Percentiles rank a stretch among this genome's conserved stretches.
Evolutionary conservation across 1,140 invertebrate species (phyloP).

Genomic region (Nymphalis io): DNA sequence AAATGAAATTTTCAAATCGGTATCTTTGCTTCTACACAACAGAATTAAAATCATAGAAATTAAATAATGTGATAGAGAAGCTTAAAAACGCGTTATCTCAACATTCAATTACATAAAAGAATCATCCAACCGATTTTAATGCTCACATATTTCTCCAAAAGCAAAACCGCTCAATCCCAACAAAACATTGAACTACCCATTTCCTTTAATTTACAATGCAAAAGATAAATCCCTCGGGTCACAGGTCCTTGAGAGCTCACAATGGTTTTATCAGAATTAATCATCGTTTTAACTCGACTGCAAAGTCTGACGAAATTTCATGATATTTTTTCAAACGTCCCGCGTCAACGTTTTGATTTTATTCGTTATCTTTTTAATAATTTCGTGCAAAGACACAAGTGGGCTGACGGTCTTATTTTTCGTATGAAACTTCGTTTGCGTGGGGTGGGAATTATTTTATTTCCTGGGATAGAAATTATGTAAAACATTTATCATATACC

Average conservation of each 20-base stretch:
- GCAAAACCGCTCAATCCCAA: constrained; percentile 18
- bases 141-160: constrained; percentile 12
- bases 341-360: neutral
- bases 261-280: constrained; percentile 24
- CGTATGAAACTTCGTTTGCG: too few relatives aligned
- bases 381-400: neutral
- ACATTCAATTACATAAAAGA: neutral
- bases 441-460: too few relatives aligned
- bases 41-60: too few relatives aligned
- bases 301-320: constrained; percentile 10
- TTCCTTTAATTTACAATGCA: constrained; percentile 36
- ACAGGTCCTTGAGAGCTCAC: constrained; percentile 9
- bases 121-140: constrained; percentile 1
- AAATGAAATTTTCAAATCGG: too few relatives aligned
- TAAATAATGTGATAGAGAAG: neutral
- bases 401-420: neutral
- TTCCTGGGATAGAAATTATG: too few relatives aligned
- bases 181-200: constrained; percentile 27
- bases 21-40: too few relatives aligned
- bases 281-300: constrained; percentile 23
- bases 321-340: neutral
- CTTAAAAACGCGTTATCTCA: neutral
- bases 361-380: neutral
- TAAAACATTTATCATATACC: too few relatives aligned
- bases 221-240: constrained; percentile 30